Evolutionary conservation across 37 sponge, comb jelly and placozoan species (phyloP), one percentile per base, ranked within the genome.

Genomic region (Crambe crambe): DNA sequence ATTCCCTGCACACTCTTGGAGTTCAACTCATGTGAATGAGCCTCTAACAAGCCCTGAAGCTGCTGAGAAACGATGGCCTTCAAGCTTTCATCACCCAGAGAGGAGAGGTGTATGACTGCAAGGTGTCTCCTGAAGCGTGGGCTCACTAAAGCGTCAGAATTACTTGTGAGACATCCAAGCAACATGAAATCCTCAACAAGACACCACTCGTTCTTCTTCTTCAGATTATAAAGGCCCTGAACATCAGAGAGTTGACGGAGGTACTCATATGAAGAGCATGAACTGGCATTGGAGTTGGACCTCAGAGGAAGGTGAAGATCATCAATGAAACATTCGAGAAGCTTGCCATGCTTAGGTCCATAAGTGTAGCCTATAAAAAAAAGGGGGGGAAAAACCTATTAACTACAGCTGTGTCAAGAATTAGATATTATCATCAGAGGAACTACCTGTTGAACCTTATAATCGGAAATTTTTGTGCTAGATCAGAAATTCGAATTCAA

Each of bases 171-270:
- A 42, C 73, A 62, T 29, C 82, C 80, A 74, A 93, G 85, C 38
- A 96, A 25, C 6, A 79, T 58, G 21, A 96, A 44, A 73, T 93
- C 92, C 65, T 96, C 95, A 38, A 96, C 76, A 39, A 38, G 27
- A 35, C 84, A 72, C 83, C 80, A 88, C 42, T 93, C 84, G 32
- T 93, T 90, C 27, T 38, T 54, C 77, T 87, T 93, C 40, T 63
- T 51, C 20, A 89, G 78, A 70, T 88, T 88, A 89, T 89, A 91
- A 72, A 93, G 38, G 0, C 94, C 94, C 10, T 37, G 60, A 43
- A 34, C 63, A 64, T 96, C 97, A 22, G 88, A 37, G 2, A 96
- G 87, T 31, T 90, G 92, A 4, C 97, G 80, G 29, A 96, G 72
- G 73, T 85, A 91, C 90, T 96, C 71, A 31, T 30, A 68, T 42